These are phyloP conservation scores for Nesoenas mayeri DNA, from an alignment of 2,113 vertebrate species.

Conservation along the genomic window DNA sequence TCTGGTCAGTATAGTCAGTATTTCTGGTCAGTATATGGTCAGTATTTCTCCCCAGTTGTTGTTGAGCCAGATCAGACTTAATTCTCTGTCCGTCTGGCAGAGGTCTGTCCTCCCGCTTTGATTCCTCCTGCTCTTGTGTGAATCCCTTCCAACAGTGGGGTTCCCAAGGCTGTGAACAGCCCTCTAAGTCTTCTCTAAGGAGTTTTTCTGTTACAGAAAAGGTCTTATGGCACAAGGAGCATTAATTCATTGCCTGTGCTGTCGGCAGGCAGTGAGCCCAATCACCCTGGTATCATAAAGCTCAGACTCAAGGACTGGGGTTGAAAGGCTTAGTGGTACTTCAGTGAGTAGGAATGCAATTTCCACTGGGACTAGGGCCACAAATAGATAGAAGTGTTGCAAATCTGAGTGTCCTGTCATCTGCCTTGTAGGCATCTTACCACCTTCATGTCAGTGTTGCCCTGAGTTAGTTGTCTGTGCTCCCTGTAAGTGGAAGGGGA, in stretches of 20 bases:
- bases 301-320: not conserved
- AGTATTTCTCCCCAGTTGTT: not conserved
- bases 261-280: not conserved
- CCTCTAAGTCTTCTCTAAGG: not conserved
- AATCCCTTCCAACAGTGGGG: not conserved
- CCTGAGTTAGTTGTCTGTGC: not conserved
- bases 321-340: not conserved
- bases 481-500: not conserved
- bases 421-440: not conserved
- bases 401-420: not conserved
- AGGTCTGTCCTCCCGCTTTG: not conserved
- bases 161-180: not conserved
- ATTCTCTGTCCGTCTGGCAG: not conserved
- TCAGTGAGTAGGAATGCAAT: not conserved
- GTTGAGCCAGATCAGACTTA: not conserved
- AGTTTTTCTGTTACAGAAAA: not conserved
- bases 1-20: not conserved
- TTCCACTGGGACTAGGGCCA: not conserved
- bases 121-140: not conserved
- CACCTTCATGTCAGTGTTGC: not conserved
- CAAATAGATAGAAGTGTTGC: not conserved
- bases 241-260: not conserved
- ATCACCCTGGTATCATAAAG: not conserved
- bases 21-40: not conserved
- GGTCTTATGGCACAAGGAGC: not conserved